These are phyloP conservation scores for Harpagifer antarcticus DNA, from an alignment of 2,797 vertebrate species.

Conservation along the genomic window DNA sequence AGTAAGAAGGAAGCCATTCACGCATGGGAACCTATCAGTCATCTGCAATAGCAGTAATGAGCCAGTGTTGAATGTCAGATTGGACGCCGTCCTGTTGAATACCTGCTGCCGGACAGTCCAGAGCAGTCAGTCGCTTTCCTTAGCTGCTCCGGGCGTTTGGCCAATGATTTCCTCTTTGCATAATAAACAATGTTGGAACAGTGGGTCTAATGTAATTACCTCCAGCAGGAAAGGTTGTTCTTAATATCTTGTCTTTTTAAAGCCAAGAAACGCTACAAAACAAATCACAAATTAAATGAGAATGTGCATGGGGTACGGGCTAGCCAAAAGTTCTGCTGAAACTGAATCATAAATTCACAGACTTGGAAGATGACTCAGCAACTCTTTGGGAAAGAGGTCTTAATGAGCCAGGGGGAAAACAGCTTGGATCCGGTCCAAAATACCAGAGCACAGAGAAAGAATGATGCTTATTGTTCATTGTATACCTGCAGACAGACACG, in stretches of 20 bases:
- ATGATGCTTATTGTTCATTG: conserved; percentile 71
- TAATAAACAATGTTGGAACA: conserved; percentile 15
- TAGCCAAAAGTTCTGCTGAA: background rate
- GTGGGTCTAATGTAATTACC: conserved; percentile 29
- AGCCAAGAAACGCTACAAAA: background rate
- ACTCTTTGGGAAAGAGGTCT: conserved; percentile 20
- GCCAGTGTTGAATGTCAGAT: background rate
- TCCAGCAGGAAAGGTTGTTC: background rate
- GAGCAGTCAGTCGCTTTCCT: background rate
- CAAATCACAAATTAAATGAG: conserved; percentile 13
- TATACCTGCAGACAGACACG: conserved; percentile 62
- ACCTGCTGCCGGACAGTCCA: background rate
- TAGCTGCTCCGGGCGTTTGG: background rate
- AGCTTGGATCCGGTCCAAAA: conserved; percentile 45
- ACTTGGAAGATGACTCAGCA: conserved; percentile 34
- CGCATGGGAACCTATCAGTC: no score
- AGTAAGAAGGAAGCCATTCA: no score
- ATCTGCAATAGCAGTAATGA: no score
- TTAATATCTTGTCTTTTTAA: conserved; percentile 11
- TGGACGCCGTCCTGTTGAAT: background rate
- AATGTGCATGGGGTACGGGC: background rate
- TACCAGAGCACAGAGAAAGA: conserved; percentile 60
- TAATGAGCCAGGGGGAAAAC: conserved; percentile 18
- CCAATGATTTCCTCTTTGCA: conserved; percentile 1
- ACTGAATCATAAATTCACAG: conserved; percentile 4